Conservation (phyloP, 2,888 invertebrate genomes). For the Dicycla oo region DNA sequence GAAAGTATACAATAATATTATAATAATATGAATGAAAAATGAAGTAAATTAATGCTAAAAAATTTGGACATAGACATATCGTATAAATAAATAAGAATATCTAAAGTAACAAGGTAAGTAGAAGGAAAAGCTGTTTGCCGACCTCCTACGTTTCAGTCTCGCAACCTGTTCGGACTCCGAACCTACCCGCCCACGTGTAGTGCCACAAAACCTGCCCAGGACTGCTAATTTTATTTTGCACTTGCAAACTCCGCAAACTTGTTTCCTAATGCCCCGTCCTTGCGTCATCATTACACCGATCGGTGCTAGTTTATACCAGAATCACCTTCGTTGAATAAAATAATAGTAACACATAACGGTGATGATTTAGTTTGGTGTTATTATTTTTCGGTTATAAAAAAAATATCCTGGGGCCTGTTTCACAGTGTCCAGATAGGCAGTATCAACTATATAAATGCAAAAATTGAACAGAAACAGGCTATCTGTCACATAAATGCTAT, state of each 20-base stretch:
- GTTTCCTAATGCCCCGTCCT: conserved; percentile 78
- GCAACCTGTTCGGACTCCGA: conserved; percentile 64
- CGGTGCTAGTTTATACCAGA: conserved; percentile 26
- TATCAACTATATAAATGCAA: not conserved
- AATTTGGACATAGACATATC: not conserved
- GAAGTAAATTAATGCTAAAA: not conserved
- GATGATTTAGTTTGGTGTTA: not conserved
- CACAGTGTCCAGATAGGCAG: no score
- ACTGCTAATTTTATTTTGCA: conserved; percentile 84
- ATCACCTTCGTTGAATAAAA: conserved; percentile 7
- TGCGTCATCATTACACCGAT: conserved; percentile 64
- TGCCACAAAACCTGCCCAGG: conserved; percentile 83
- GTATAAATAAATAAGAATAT: conserved; percentile 4
- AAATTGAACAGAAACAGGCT: not conserved
- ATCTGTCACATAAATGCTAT: not conserved
- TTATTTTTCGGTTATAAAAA: not conserved
- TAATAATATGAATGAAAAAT: conserved; percentile 5
- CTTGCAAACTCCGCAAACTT: conserved; percentile 75
- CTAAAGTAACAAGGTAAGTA: conserved; percentile 46
- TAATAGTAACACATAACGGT: not conserved
- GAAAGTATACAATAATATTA: not conserved
- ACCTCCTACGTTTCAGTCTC: conserved; percentile 70
- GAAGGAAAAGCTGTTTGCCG: conserved; percentile 73
- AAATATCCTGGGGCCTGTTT: not conserved
- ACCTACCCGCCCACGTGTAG: conserved; percentile 80